A percentile compares a stretch with the other conserved stretches of the same genome.
Conservation (phyloP, 2,113 vertebrate species). For the Epinephelus cyanopodus region DNA sequence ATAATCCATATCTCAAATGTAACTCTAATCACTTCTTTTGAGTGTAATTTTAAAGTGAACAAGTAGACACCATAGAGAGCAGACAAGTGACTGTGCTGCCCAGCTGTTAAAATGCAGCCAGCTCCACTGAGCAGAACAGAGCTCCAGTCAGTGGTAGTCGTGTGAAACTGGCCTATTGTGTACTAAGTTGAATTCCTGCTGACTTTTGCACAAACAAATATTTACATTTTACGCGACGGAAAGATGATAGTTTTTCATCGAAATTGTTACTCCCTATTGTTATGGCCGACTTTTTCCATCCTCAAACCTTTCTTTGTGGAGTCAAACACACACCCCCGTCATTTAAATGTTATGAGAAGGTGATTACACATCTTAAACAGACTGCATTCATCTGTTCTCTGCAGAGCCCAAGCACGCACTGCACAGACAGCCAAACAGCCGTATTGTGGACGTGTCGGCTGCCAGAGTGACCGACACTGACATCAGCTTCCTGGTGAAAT, state of each 20-base stretch:
- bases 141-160: neutral
- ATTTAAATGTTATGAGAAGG: neutral
- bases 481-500: constrained; percentile 92
- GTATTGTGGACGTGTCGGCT: constrained; percentile 80
- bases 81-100: neutral
- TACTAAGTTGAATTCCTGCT: neutral
- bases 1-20: neutral
- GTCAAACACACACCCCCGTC: neutral
- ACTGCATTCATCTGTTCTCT: constrained; percentile 16
- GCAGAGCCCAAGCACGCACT: constrained; percentile 87
- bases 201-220: neutral
- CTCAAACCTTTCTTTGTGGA: neutral
- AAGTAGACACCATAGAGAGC: neutral
- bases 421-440: constrained; percentile 83
- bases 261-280: neutral
- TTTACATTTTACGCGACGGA: neutral
- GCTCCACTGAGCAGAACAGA: constrained; percentile 14
- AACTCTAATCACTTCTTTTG: neutral
- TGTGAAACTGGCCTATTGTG: constrained; percentile 1
- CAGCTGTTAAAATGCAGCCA: neutral
- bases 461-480: constrained; percentile 83
- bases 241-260: neutral
- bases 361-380: neutral
- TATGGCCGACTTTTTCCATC: too few relatives aligned
- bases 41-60: neutral